These are phyloP conservation scores for Crocuta crocuta DNA, from an alignment of 2,113 vertebrate genomes.

Conservation along the genomic window DNA sequence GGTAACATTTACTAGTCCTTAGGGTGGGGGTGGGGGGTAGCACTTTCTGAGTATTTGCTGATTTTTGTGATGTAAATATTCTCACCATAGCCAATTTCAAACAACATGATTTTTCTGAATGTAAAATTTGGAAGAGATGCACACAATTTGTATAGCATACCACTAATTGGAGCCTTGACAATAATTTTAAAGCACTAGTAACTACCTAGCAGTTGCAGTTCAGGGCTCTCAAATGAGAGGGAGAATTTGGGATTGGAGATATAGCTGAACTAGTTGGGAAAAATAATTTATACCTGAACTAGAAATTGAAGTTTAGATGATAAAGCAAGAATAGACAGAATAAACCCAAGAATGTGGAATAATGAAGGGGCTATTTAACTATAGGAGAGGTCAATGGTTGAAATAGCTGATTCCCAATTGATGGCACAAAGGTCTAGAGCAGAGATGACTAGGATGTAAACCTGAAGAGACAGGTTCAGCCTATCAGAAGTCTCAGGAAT, in stretches of 20 bases:
- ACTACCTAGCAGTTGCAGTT: background rate
- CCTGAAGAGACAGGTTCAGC: background rate
- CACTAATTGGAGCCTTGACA: background rate
- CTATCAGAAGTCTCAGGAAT: background rate
- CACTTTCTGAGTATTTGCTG: background rate
- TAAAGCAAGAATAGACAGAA: background rate
- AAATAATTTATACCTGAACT: slow-evolving; percentile 15
- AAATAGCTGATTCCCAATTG: background rate
- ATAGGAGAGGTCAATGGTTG: background rate
- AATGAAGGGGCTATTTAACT: background rate
- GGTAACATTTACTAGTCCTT: background rate
- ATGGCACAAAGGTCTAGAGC: background rate
- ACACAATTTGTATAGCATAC: background rate
- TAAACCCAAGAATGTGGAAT: background rate
- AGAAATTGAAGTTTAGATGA: background rate
- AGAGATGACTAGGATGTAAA: background rate
- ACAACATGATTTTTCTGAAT: background rate
- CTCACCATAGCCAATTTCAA: background rate
- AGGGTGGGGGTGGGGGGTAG: fast-evolving
- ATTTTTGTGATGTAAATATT: background rate
- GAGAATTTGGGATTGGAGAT: background rate
- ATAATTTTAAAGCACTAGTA: background rate
- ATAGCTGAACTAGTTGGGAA: background rate
- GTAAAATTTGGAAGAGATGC: background rate
- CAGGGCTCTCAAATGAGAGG: background rate